Evolutionary conservation across 2,888 invertebrate species (phyloP), one percentile per base, ranked within the genome.

Genomic region (Philhelius pedissequus): DNA sequence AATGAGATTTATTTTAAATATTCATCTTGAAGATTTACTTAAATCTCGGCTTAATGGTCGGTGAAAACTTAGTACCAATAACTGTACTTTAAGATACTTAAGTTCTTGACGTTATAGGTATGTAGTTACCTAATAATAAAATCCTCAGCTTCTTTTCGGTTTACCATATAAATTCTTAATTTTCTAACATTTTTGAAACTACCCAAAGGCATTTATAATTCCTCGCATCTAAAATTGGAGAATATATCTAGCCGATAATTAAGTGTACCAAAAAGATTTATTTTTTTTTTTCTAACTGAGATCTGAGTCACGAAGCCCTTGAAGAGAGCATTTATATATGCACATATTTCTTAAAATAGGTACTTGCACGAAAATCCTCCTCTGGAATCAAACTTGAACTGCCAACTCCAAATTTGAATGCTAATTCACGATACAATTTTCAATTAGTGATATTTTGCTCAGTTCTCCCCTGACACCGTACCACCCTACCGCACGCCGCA

Each of bases 401-500:
- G 60, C 80, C 66, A 71, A 75, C 71, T 73, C 86, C 86, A 86
- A 86, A 86, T 86, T 81, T 77, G 81, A 86, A 86, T 86, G 86
- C 86, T 86, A 86, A 86, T 86, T 86, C 68, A 73, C 76, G 75
- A 86, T 69, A 86, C 81, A 71, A 73, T 86, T 81, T 86, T 81
- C 76, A 86, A 86, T 86, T 86, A 86, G 86, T 77, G 71, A 81
- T 81, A 81, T 77, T 86, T 80, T 80, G 80, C 71, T 71, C 52
- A 11, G 20, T 27, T 27, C 43, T 15, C 62, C 22, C 43, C 9
- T 15, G 4, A 38, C 22, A 15, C 52, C 18, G 32, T 6, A 15
- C 15, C 11, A 3, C 11, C 11, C 38, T 2, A 11, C 13, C 11
- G 1, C 35, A n/a, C 15, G 13, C 9, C 25, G n/a, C 27, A 1